Base-by-base conservation (phyloP, 2,113 vertebrate genomes). In the Epinephelus fuscoguttatus region DNA sequence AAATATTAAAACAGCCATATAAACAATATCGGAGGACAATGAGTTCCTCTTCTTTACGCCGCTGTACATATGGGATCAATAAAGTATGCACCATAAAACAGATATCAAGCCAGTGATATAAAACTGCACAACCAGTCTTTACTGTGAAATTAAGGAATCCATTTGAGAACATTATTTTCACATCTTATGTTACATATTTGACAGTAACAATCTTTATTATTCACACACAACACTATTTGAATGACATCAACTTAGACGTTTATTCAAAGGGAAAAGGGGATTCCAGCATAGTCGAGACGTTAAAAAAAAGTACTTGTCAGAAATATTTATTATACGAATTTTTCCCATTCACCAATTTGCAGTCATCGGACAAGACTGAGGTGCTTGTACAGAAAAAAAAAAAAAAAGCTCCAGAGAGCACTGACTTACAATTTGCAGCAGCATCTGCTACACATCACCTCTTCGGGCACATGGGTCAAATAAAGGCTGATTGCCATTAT, bases 1-100 rank as follows among this genome's bases (percentile, higher is more conserved):
- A 91, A 93, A 92, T 95, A 95, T 97, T 95, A 96, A 94, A 96
- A 95, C 94, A 91, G 90, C 89, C 83, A 92, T 93, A 93, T 93
- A 92, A 94, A 93, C 90, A 94, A 90, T 90, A 88, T 72, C 62
- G 70, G 91, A 92, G 91, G 85, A 82, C 33, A 57, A 63, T 40
- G 75, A 77, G 49, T 30, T 81, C 87, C 87, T 90, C 81, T 57
- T 80, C 81, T 86, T 84, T 85, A 75, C 84, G 79, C 84, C 21
- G 71, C 89, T 94, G 89, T 91, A 91, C 92, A 93, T 63, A 63
- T 88, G 85, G 87, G 89, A 88, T 88, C 85, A 86, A 92, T 91
- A 84, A 93, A 87, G 88, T 90, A 90, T 91, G 89, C 90, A 89
- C 88, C 88, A 89, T 92, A 81, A 90, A 88, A 92, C 88, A 88